These are phyloP conservation scores for Magallana nippona DNA, from an alignment of 2,888 invertebrate genomes.

Conservation along the genomic window DNA sequence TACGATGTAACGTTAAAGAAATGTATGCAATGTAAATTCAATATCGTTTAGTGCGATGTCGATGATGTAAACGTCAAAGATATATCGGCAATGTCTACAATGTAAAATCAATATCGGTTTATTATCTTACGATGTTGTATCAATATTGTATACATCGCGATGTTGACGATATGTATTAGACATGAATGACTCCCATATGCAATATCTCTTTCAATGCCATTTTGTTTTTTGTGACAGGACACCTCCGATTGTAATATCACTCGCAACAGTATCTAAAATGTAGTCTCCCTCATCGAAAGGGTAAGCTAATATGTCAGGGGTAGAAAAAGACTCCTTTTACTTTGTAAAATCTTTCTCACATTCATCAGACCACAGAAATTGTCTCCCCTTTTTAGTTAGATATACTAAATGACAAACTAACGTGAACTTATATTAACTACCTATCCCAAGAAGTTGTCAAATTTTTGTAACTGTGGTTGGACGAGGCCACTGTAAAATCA, in stretches of 20 bases:
- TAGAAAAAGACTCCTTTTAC: conserved; percentile 40
- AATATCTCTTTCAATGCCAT: neutral
- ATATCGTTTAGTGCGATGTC: no score
- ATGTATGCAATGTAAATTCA: no score
- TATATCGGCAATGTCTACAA: no score
- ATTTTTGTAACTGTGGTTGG: conserved; percentile 36
- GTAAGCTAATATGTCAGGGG: conserved; percentile 44
- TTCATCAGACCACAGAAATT: conserved; percentile 32
- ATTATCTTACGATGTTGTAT: no score
- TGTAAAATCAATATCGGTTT: no score
- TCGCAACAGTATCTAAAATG: conserved; percentile 53
- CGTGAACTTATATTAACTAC: conserved; percentile 38
- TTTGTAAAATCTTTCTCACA: conserved; percentile 18
- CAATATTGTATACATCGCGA: no score
- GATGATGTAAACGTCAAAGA: no score
- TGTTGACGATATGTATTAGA: no score
- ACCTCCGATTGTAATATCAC: conserved; percentile 51
- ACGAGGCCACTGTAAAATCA: conserved; percentile 28
- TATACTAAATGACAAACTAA: conserved; percentile 30
- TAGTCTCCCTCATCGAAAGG: conserved; percentile 46
- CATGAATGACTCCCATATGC: conserved; percentile 39
- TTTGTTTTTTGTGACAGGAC: conserved; percentile 50
- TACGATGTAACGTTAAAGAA: no score
- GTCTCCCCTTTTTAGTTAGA: conserved; percentile 36
- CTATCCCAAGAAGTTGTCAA: conserved; percentile 34